These are phyloP conservation scores for Antedon mediterranea DNA, from an alignment of 53 echinoderm and acorn worm species.

Conservation along the genomic window DNA sequence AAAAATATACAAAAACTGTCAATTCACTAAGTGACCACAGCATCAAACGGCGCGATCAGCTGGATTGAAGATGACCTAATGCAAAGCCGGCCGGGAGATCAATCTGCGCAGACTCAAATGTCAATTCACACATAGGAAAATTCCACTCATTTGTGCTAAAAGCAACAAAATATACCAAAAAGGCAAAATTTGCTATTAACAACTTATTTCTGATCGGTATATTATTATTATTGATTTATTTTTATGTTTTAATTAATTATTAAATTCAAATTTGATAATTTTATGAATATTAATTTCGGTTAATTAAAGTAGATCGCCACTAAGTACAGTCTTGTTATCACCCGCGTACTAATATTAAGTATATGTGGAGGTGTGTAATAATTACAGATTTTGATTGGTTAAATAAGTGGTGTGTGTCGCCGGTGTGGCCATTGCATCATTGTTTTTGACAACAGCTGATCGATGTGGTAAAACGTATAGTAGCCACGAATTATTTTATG, in stretches of 20 bases:
- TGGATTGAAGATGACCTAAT: not conserved
- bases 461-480: not conserved
- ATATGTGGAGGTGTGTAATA: not conserved
- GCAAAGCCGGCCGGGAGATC: not conserved
- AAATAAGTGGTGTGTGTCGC: not conserved
- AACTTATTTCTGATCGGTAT: too few species aligned
- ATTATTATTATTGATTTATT: too few species aligned
- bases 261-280: too few species aligned
- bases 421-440: not conserved
- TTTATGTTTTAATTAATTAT: too few species aligned
- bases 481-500: too few species aligned
- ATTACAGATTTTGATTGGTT: not conserved
- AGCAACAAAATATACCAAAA: too few species aligned
- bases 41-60: not conserved
- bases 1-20: not conserved
- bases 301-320: too few species aligned
- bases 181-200: too few species aligned
- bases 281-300: too few species aligned
- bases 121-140: not conserved
- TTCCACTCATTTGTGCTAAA: not conserved
- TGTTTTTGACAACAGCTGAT: not conserved
- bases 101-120: not conserved
- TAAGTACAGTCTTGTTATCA: not conserved
- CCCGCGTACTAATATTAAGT: not conserved
- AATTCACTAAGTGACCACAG: not conserved